These are phyloP conservation scores for Seriola dumerili DNA, from an alignment of 2,113 vertebrate species.

Conservation along the genomic window DNA sequence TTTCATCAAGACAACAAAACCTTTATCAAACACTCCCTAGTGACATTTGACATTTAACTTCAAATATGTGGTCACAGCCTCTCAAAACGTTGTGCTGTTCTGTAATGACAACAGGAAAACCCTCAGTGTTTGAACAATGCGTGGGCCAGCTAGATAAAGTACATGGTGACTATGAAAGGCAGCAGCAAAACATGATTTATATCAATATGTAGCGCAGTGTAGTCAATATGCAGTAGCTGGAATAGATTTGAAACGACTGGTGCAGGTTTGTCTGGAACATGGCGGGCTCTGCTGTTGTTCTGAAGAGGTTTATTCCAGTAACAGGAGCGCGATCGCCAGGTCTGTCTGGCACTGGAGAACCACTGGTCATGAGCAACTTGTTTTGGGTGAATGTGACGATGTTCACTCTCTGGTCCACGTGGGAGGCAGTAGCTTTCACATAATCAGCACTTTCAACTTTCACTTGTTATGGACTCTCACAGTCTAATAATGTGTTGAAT, in stretches of 20 bases:
- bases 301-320: constrained; percentile 18
- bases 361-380: not conserved
- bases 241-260: not conserved
- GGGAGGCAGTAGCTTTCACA: constrained; percentile 9
- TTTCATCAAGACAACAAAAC: not conserved
- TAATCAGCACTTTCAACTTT: constrained; percentile 32
- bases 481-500: not conserved
- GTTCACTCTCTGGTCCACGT: constrained; percentile 4
- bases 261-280: not conserved
- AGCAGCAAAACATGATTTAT: no score
- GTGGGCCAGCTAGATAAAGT: not conserved
- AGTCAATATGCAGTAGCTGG: not conserved
- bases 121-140: not conserved
- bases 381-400: not conserved
- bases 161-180: not conserved
- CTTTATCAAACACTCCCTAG: not conserved
- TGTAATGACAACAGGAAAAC: constrained; percentile 14
- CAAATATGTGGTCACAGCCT: not conserved
- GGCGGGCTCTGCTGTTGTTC: not conserved
- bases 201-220: no score
- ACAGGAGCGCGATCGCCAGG: not conserved
- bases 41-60: not conserved
- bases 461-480: not conserved
- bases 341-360: constrained; percentile 8
- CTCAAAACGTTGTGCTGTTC: not conserved